Percentiles rank a stretch among this genome's conserved stretches.
Conservation (phyloP, 1,140 invertebrate species). For the Psix sp. region DNA sequence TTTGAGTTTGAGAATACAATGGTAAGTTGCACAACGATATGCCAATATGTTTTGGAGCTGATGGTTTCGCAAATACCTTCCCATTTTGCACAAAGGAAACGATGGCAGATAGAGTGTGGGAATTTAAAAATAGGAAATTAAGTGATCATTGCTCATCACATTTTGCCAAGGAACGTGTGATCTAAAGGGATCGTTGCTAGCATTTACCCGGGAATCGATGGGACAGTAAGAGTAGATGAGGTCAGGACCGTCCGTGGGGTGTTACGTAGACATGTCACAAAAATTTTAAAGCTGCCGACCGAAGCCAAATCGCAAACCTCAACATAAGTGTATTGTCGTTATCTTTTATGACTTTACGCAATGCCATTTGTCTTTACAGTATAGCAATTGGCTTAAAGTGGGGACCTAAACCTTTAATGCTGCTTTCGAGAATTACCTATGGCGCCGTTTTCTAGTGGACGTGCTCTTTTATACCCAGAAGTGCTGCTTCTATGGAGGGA, state of each 20-base stretch:
- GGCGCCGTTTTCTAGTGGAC: no score
- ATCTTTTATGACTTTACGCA: no score
- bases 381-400: no score
- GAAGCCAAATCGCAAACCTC: no score
- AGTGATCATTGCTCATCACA: conserved; percentile 12
- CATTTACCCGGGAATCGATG: conserved; percentile 11
- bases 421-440: no score
- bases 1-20: conserved; percentile 4
- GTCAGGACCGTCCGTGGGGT: neutral
- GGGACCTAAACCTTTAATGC: no score
- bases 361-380: no score
- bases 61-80: conserved; percentile 44
- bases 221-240: conserved; percentile 13
- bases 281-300: no score
- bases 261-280: no score
- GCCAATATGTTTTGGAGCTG: conserved; percentile 33
- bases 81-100: conserved; percentile 6
- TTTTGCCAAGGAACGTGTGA: conserved; percentile 44
- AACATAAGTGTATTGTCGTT: no score
- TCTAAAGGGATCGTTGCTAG: conserved; percentile 30
- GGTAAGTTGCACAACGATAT: conserved; percentile 9
- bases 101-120: conserved; percentile 5
- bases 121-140: conserved; percentile 9
- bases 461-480: no score
- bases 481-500: no score